Evolutionary conservation across 2,888 invertebrate species (phyloP).

Genomic region (Machimus rusticus): DNA sequence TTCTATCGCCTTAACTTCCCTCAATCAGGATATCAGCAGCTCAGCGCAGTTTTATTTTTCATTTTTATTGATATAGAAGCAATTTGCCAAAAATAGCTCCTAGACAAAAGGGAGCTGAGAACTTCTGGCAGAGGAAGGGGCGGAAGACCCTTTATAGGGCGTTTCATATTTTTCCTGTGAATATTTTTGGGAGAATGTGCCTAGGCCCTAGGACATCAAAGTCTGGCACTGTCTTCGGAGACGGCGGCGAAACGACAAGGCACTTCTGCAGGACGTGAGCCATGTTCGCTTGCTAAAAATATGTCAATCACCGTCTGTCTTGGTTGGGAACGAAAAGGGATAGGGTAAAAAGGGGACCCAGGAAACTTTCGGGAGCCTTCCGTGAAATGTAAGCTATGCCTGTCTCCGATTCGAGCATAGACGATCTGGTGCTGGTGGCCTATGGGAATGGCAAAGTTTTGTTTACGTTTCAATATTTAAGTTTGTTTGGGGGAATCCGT

Average conservation of each 20-base stretch:
- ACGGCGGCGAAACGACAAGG: background rate
- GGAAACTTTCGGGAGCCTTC: slow-evolving; percentile 10
- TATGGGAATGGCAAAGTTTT: background rate
- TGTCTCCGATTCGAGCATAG: background rate
- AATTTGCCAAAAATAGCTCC: slow-evolving; percentile 24
- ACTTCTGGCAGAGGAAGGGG: background rate
- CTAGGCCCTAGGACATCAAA: background rate
- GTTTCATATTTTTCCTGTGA: slow-evolving; percentile 2
- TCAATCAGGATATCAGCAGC: background rate
- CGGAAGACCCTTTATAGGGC: background rate
- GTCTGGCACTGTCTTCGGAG: background rate
- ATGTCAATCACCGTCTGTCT: slow-evolving; percentile 40
- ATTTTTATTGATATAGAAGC: slow-evolving; percentile 21
- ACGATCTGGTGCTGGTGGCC: background rate
- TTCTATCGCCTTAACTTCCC: background rate
- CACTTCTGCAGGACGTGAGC: background rate
- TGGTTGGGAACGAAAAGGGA: background rate
- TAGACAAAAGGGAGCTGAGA: slow-evolving; percentile 18
- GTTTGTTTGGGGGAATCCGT: background rate
- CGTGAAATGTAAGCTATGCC: background rate
- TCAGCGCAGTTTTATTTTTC: slow-evolving; percentile 1
- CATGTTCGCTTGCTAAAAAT: slow-evolving; percentile 22
- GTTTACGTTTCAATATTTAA: slow-evolving; percentile 8
- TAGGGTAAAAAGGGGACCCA: background rate
- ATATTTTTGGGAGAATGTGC: background rate